Evolutionary conservation across 2,113 vertebrate genomes (phyloP).

Genomic region (Pongo pygmaeus): DNA sequence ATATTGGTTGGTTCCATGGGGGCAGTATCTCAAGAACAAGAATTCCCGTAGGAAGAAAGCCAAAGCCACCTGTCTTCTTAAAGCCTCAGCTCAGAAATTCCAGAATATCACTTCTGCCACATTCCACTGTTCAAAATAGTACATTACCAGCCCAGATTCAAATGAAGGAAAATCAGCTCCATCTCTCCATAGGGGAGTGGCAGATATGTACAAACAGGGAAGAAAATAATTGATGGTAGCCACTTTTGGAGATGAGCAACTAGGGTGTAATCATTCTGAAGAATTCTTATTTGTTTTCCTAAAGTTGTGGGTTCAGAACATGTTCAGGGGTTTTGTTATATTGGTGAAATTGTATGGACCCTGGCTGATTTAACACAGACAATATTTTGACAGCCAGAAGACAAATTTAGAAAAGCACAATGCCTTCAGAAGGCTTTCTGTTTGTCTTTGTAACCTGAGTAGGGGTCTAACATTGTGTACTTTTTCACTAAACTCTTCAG

Average conservation of each 20-base stretch:
- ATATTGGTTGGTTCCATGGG: not conserved
- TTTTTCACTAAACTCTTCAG: not conserved
- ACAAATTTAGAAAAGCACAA: not conserved
- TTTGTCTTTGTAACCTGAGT: not conserved
- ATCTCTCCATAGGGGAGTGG: not conserved
- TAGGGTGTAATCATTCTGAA: not conserved
- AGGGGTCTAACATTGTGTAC: not conserved
- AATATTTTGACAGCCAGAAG: not conserved
- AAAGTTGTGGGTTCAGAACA: not conserved
- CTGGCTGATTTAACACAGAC: not conserved
- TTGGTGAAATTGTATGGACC: not conserved
- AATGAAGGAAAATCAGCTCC: not conserved
- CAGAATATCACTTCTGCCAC: not conserved
- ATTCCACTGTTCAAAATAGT: not conserved
- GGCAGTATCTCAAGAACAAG: not conserved
- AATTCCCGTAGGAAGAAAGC: not conserved
- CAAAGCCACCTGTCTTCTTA: not conserved
- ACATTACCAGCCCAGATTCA: not conserved
- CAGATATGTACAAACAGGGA: not conserved
- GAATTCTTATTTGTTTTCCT: slow-evolving; percentile 6
- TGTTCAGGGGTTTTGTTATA: not conserved
- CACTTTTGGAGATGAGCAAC: not conserved
- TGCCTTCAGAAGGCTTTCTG: not conserved
- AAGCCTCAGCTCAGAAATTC: not conserved
- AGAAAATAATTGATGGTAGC: not conserved